Evolutionary conservation across 2,797 vertebrate species (phyloP).

Genomic region (Petrocephalus sullivani): DNA sequence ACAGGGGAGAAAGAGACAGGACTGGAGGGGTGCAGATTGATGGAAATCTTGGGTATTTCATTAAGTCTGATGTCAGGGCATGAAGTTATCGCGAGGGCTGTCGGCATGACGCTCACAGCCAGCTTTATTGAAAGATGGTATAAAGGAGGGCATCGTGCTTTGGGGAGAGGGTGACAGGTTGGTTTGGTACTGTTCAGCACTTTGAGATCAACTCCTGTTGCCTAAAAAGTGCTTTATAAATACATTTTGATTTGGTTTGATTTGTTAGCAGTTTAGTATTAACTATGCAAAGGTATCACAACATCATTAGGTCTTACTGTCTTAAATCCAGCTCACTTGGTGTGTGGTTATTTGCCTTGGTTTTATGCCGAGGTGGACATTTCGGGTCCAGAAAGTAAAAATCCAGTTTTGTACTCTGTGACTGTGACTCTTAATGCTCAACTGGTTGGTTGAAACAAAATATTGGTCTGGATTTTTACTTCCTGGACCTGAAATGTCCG

Average conservation of each 20-base stretch:
- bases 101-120: conserved; percentile 35
- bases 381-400: background rate
- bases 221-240: too few relatives aligned
- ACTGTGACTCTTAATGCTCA: background rate
- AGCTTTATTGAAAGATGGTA: conserved; percentile 33
- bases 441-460: background rate
- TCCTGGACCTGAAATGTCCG: background rate
- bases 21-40: conserved; percentile 29
- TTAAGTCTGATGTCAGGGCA: conserved; percentile 37
- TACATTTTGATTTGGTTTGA: too few relatives aligned
- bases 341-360: background rate
- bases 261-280: background rate
- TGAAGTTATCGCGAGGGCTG: conserved; percentile 36
- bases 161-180: background rate
- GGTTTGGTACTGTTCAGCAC: conserved; percentile 11
- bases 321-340: background rate
- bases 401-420: background rate
- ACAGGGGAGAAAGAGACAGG: background rate
- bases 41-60: conserved; percentile 42
- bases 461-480: background rate
- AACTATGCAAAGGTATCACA: background rate
- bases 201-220: too few relatives aligned
- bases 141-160: conserved; percentile 19
- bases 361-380: background rate
- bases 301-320: background rate